Conservation (phyloP, 2,797 vertebrate genomes). For the Microhierax caerulescens region DNA sequence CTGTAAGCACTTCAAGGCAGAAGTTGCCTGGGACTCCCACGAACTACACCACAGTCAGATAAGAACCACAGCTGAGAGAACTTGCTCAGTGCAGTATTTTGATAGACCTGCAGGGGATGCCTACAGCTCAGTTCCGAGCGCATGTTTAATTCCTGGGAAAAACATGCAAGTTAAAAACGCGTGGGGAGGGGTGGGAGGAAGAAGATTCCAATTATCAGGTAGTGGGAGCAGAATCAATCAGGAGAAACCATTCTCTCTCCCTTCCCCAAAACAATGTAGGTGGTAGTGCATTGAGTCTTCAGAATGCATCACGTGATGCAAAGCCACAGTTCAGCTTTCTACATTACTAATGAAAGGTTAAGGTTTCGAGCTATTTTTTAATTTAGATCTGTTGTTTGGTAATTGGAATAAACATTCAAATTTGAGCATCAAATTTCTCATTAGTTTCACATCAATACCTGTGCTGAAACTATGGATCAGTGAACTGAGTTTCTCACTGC, state of each 20-base stretch:
- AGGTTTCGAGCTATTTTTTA: constrained; percentile 72
- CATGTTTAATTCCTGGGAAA: not conserved
- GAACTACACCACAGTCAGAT: not conserved
- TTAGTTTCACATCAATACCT: constrained; percentile 87
- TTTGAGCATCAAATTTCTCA: constrained; percentile 86
- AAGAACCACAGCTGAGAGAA: not conserved
- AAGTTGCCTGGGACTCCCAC: not conserved
- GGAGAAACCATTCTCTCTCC: not conserved
- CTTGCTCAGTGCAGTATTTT: not conserved
- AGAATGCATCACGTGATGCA: not conserved
- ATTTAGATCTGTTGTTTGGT: constrained; percentile 80
- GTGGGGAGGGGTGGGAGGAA: not conserved
- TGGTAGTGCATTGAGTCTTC: not conserved
- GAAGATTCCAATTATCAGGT: constrained; percentile 15
- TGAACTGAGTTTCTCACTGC: constrained; percentile 79
- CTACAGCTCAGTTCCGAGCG: not conserved
- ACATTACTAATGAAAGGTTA: constrained; percentile 75
- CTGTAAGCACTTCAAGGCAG: not conserved
- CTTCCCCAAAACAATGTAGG: constrained; percentile 18
- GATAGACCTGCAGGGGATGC: constrained; percentile 40
- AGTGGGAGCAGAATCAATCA: constrained; percentile 34
- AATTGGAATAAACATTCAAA: constrained; percentile 88
- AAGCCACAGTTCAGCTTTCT: constrained; percentile 41
- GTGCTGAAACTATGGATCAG: constrained; percentile 82
- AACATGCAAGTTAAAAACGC: not conserved